Percentiles rank a stretch among this genome's conserved stretches.
These are phyloP conservation scores for Campopleginae sp. DNA, from an alignment of 2,888 invertebrate genomes.

Conservation along the genomic window DNA sequence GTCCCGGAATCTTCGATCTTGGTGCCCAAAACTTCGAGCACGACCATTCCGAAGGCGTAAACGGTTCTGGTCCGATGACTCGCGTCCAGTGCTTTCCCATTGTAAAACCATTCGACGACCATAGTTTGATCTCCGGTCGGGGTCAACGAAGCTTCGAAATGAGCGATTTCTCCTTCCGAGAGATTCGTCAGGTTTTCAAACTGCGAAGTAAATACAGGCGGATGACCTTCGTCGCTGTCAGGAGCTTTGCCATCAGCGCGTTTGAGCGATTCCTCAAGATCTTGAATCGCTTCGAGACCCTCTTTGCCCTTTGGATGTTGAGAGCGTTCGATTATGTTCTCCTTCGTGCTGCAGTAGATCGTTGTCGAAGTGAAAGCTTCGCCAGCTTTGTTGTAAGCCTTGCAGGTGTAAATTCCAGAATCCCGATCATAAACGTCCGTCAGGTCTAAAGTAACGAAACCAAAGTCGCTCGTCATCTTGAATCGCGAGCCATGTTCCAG, in stretches of 20 bases:
- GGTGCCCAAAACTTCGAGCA: constrained; percentile 97
- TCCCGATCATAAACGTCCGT: constrained; percentile 96
- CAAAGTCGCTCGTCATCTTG: constrained; percentile 97
- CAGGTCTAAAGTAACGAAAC: constrained; percentile 97
- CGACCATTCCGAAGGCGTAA: constrained; percentile 98
- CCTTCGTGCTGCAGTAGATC: constrained; percentile 92
- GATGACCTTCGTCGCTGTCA: constrained; percentile 92
- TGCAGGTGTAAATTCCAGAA: constrained; percentile 96
- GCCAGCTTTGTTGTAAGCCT: constrained; percentile 94
- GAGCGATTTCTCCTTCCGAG: constrained; percentile 97
- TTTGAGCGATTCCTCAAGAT: constrained; percentile 94
- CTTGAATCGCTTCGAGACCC: constrained; percentile 95
- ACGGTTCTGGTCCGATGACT: constrained; percentile 96
- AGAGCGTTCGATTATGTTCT: constrained; percentile 93
- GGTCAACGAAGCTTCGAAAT: constrained; percentile 98
- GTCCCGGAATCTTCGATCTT: constrained; percentile 96
- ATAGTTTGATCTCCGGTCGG: constrained; percentile 97
- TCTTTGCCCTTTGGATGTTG: constrained; percentile 98
- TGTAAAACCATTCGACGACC: constrained; percentile 98
- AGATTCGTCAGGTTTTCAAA: constrained; percentile 93
- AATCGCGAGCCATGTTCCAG: constrained; percentile 95
- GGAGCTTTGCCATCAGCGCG: constrained; percentile 88
- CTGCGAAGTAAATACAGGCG: constrained; percentile 95
- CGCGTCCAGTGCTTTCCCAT: constrained; percentile 94
- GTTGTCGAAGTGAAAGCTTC: constrained; percentile 97